Conservation (phyloP, 2,113 vertebrate genomes). For the Natator depressus region DNA sequence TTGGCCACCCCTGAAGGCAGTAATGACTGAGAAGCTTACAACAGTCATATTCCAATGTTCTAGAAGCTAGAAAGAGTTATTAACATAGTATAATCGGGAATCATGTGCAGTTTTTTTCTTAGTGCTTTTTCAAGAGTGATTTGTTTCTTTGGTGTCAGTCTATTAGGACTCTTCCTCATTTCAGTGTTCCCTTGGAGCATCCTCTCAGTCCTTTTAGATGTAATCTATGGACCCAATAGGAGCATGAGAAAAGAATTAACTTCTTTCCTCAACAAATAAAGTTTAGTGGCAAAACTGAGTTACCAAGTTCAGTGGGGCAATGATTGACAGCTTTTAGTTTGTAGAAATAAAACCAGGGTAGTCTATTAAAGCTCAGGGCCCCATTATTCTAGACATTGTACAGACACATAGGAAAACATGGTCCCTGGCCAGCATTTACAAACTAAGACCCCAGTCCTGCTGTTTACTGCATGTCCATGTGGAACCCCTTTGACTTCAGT, state of each 20-base stretch:
- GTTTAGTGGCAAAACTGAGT: not conserved
- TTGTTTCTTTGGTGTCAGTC: not conserved
- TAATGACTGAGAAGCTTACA: not conserved
- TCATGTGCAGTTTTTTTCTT: not conserved
- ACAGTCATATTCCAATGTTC: not conserved
- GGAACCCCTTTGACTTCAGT: not conserved
- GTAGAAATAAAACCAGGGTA: not conserved
- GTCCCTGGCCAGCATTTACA: not conserved
- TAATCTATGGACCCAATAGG: not conserved
- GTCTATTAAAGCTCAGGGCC: not conserved
- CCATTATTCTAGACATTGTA: not conserved
- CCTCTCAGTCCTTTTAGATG: not conserved
- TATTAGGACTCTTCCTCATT: not conserved
- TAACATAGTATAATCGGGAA: not conserved
- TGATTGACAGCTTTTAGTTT: not conserved
- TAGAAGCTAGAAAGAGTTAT: not conserved
- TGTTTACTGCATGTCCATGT: not conserved
- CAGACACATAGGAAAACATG: not conserved
- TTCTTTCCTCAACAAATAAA: not conserved
- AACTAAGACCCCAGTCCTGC: not conserved
- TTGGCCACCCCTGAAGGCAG: not conserved
- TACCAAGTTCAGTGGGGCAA: not conserved
- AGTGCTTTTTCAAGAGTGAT: not conserved
- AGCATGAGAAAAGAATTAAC: not conserved
- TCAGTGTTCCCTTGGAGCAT: not conserved